A percentile compares a stretch with the other conserved stretches of the same genome.
phyloP scores from a whole-genome alignment of 2,113 vertebrate genomes.

The Capreolus pygargus region DNA sequence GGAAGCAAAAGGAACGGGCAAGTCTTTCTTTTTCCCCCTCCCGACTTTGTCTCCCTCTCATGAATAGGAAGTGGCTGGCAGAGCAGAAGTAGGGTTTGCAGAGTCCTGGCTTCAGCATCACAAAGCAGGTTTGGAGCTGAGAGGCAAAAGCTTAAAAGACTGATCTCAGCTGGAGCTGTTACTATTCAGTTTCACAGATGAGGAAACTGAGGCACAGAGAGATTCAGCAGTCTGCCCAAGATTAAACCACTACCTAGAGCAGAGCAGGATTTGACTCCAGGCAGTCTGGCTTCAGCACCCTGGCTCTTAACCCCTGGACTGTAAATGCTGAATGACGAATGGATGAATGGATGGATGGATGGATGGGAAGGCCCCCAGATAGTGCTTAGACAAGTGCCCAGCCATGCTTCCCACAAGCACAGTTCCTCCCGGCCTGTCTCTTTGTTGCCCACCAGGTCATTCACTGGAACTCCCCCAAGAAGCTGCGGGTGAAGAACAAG shows the following conservation, averaged over 20 bases:
- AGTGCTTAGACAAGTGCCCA: background rate
- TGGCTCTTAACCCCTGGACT: background rate
- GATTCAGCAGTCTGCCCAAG: background rate
- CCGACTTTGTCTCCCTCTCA: background rate
- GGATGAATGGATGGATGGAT: background rate
- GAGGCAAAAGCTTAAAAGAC: background rate
- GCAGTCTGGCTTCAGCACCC: accelerated
- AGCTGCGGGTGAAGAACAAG: slow-evolving; percentile 97
- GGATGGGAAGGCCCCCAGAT: background rate
- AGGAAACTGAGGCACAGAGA: background rate
- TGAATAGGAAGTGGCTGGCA: no score
- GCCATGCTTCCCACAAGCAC: accelerated
- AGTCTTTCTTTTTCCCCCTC: background rate
- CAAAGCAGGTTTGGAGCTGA: background rate
- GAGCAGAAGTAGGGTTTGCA: background rate
- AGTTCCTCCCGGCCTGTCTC: background rate
- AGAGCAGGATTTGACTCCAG: background rate
- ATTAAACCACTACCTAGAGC: background rate
- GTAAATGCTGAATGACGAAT: background rate
- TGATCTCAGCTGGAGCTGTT: background rate
- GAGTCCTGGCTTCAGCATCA: background rate
- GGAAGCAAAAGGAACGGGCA: background rate
- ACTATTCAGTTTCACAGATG: background rate
- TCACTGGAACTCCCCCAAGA: slow-evolving; percentile 99
- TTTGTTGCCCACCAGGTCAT: slow-evolving; percentile 88